Evolutionary conservation across 2,888 invertebrate species (phyloP).

Genomic region (Apodemia zela): DNA sequence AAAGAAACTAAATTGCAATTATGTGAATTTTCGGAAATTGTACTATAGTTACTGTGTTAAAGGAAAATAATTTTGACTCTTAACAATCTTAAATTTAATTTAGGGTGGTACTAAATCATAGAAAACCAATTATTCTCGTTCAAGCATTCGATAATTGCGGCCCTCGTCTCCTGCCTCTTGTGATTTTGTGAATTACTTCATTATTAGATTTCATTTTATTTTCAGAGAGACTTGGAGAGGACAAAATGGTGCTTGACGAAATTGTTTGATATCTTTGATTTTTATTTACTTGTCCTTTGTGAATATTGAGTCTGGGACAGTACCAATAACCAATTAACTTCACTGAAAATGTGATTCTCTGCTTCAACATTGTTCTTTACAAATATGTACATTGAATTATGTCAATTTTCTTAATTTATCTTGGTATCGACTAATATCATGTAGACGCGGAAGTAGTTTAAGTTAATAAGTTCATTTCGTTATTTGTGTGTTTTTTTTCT

Average conservation of each 20-base stretch:
- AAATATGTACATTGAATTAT: too few relatives aligned
- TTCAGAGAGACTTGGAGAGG: conserved; percentile 5
- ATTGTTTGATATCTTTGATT: conserved; percentile 22
- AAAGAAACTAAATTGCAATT: too few relatives aligned
- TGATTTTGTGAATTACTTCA: conserved; percentile 14
- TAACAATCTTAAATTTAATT: conserved; percentile 12
- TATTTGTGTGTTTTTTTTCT: too few relatives aligned
- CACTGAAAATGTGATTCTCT: background rate
- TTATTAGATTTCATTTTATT: conserved; percentile 18
- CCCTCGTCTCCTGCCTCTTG: conserved; percentile 11
- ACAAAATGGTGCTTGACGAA: conserved; percentile 15
- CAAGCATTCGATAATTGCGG: conserved; percentile 16
- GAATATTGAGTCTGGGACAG: background rate
- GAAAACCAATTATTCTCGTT: conserved; percentile 17
- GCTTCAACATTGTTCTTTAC: background rate
- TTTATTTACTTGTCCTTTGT: conserved; percentile 17
- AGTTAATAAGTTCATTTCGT: too few relatives aligned
- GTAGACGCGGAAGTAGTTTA: too few relatives aligned
- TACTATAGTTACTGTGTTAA: too few relatives aligned
- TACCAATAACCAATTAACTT: conserved; percentile 8
- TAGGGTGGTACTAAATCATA: conserved; percentile 4
- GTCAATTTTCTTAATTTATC: too few relatives aligned
- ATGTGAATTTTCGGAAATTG: too few relatives aligned
- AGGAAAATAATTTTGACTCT: conserved; percentile 3
- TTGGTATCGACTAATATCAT: too few relatives aligned